Percentiles rank a stretch among this genome's conserved stretches.
Conservation (phyloP, 2,888 invertebrate species). For the Scrobipalpa atriplicella region DNA sequence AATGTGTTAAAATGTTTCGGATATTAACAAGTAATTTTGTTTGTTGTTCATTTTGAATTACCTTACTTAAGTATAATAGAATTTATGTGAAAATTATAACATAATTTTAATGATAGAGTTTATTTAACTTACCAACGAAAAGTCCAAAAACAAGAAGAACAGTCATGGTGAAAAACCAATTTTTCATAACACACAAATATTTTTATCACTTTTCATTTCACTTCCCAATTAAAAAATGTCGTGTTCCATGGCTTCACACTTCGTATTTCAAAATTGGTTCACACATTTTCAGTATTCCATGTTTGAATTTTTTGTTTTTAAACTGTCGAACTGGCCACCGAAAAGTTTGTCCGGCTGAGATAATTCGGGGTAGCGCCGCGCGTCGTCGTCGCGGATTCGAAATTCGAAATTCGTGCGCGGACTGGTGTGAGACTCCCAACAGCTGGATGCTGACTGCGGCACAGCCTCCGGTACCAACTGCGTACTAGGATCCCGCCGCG, state of each 20-base stretch:
- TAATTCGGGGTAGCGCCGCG: background rate
- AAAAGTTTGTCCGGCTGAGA: conserved; percentile 19
- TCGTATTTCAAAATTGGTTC: conserved; percentile 10
- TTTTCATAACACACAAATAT: conserved; percentile 43
- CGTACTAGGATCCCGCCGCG: conserved; percentile 42
- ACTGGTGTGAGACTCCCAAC: conserved; percentile 41
- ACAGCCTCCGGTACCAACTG: conserved; percentile 53
- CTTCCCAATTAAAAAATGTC: conserved; percentile 28
- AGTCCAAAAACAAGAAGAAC: conserved; percentile 60
- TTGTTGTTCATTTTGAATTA: background rate
- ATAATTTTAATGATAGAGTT: too few species aligned
- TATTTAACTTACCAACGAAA: conserved; percentile 55
- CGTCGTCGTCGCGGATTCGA: background rate
- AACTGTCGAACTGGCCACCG: background rate
- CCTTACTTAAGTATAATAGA: too few species aligned
- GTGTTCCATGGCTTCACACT: conserved; percentile 26
- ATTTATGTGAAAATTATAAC: too few species aligned
- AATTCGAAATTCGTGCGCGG: conserved; percentile 14
- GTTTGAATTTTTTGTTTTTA: background rate
- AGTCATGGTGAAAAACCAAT: conserved; percentile 49
- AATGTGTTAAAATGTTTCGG: background rate
- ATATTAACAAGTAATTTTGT: background rate
- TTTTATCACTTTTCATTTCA: conserved; percentile 29
- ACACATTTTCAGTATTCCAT: background rate
- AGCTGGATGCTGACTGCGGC: conserved; percentile 60